Conservation (phyloP, 2,797 vertebrate genomes). For the Scolopax rusticola region DNA sequence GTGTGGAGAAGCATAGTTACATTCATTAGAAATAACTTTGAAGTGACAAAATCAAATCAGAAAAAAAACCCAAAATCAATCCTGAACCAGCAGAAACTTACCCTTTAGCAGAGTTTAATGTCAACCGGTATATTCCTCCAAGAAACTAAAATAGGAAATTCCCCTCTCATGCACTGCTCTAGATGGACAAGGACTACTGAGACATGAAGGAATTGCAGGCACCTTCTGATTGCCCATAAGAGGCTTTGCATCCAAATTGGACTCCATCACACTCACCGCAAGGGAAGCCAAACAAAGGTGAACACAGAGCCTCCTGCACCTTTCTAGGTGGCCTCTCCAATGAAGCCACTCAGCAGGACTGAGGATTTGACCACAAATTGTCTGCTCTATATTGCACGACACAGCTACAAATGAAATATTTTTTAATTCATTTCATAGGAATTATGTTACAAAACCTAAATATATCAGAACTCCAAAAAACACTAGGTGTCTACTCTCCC, state of each 20-base stretch:
- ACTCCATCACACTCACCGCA: neutral
- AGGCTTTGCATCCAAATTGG: neutral
- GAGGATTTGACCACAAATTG: neutral
- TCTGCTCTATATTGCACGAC: accelerated
- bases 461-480: neutral
- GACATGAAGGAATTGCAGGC: neutral
- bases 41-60: neutral
- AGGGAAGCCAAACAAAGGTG: neutral
- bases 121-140: neutral
- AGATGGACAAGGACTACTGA: neutral
- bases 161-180: neutral
- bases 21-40: neutral
- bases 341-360: neutral
- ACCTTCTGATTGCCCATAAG: neutral
- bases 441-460: neutral
- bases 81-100: neutral
- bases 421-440: neutral
- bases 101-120: neutral
- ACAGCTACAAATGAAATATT: neutral
- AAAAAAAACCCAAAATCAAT: neutral
- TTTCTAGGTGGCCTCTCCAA: neutral
- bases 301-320: neutral
- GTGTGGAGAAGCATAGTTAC: neutral
- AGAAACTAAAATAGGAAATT: neutral
- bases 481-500: neutral